phyloP scores from a whole-genome alignment of 2,888 invertebrate genomes.

The Drosophila subsilvestris region DNA sequence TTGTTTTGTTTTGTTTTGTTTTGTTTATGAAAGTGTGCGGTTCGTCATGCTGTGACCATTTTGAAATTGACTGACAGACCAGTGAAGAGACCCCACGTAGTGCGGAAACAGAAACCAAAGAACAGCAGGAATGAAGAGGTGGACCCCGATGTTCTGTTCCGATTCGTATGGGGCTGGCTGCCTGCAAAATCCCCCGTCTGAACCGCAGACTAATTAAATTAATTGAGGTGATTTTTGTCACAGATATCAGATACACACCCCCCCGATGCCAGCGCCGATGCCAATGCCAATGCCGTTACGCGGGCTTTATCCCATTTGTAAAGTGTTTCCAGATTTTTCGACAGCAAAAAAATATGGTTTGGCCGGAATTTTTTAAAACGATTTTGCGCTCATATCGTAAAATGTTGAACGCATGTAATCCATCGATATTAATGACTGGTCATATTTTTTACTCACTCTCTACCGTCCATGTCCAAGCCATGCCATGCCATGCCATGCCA shows the following conservation, averaged over 20 bases:
- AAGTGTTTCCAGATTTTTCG: constrained; percentile 45
- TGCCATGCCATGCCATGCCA: no score
- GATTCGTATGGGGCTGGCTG: background rate
- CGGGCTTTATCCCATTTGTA: constrained; percentile 54
- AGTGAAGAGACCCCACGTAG: constrained; percentile 30
- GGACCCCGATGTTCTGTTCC: background rate
- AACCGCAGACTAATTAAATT: constrained; percentile 80
- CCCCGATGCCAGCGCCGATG: constrained; percentile 21
- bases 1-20: no score
- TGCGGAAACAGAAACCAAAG: constrained; percentile 1
- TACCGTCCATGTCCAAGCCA: constrained; percentile 11
- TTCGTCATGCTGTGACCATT: constrained; percentile 70
- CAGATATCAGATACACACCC: constrained; percentile 44
- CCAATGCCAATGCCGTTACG: constrained; percentile 26
- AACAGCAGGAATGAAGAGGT: constrained; percentile 9
- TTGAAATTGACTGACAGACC: constrained; percentile 20
- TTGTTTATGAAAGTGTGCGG: constrained; percentile 47
- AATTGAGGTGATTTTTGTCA: constrained; percentile 79
- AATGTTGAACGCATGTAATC: constrained; percentile 71
- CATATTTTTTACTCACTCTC: constrained; percentile 59
- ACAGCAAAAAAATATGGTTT: constrained; percentile 40
- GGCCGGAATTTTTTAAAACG: constrained; percentile 48
- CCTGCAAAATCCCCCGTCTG: constrained; percentile 28
- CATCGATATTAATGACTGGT: constrained; percentile 76
- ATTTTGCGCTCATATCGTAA: constrained; percentile 63